Conservation (phyloP, 2,113 vertebrate genomes). For the Panthera tigris region DNA sequence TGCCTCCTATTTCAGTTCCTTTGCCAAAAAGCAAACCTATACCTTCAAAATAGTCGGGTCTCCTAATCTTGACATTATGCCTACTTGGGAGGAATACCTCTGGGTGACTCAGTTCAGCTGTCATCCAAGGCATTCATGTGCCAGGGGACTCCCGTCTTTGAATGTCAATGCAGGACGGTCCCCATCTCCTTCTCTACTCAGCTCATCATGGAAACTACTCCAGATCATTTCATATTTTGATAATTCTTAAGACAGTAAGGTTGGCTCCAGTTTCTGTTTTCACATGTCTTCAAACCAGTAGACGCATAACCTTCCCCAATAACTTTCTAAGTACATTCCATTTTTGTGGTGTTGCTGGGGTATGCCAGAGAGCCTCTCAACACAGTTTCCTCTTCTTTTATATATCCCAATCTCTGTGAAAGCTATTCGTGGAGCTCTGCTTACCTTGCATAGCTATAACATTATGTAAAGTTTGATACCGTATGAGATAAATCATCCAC, state of each 20-base stretch:
- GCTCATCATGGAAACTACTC: not conserved
- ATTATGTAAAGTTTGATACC: not conserved
- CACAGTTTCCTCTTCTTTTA: not conserved
- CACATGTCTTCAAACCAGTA: not conserved
- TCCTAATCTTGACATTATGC: not conserved
- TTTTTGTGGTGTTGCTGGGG: rapidly evolving
- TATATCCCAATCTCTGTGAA: not conserved
- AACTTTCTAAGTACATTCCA: not conserved
- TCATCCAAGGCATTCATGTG: not conserved
- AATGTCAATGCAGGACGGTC: not conserved
- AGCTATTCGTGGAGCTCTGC: rapidly evolving
- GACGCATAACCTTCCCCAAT: not conserved
- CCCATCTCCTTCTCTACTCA: not conserved
- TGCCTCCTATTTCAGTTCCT: not conserved
- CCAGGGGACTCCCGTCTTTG: not conserved
- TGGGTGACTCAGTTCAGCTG: not conserved
- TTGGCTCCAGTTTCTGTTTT: not conserved
- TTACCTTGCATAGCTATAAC: not conserved
- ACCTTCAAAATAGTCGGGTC: not conserved
- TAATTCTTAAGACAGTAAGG: not conserved
- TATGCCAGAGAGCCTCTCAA: not conserved
- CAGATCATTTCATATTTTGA: not conserved
- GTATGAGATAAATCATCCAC: not conserved
- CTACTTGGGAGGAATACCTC: not conserved
- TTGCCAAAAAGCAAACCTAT: not conserved